Evolutionary conservation across 2,888 invertebrate species (phyloP), one percentile per base, ranked within the genome.

Genomic region (Campoplex nolae): DNA sequence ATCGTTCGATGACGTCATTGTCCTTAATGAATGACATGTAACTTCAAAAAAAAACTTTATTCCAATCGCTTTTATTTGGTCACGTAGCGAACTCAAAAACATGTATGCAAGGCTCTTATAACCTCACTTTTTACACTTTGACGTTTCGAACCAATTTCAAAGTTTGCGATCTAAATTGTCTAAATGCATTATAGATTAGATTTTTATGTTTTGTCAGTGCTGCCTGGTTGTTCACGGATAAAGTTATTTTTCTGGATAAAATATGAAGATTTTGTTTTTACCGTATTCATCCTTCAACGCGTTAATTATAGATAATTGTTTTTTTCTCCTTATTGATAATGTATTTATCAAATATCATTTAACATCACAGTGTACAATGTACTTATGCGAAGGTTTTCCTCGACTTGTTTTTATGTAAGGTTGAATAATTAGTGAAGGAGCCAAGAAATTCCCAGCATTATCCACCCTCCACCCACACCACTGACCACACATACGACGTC

Each of bases 1-100:
- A 75, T 88, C 88, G 84, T 89, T 87, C 9, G 67, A 67, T 13
- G 76, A 67, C 76, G 70, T 79, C 89, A 89, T 89, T 35, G 56
- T 42, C n/a, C n/a, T 18, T 9, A 11, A n/a, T 48, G 11, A 32
- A 11, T 65, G 51, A 65, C 76, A 76, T 76, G 48, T 76, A 56
- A 45, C 23, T 58, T 42, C n/a, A 1, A 62, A 62, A 32, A 32
- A 6, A 3, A 9, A 4, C 16, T 16, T 62, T 6, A 16, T 32
- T 32, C 11, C 2, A 16, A 7, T 62, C 7, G 6, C 16, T 62
- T 32, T 62, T 16, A 6, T 16, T 16, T 16, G 6, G 16, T 32
- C 28, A 8, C 32, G 62, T 32, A 62, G 58, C 9, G 0, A 16
- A 16, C 32, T 7, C 62, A 62, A 16, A 32, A 62, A 62, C 16